Evolutionary conservation across 1,140 invertebrate species (phyloP), one percentile per base, ranked within the genome.

Genomic region (Zaprionus africanus): DNA sequence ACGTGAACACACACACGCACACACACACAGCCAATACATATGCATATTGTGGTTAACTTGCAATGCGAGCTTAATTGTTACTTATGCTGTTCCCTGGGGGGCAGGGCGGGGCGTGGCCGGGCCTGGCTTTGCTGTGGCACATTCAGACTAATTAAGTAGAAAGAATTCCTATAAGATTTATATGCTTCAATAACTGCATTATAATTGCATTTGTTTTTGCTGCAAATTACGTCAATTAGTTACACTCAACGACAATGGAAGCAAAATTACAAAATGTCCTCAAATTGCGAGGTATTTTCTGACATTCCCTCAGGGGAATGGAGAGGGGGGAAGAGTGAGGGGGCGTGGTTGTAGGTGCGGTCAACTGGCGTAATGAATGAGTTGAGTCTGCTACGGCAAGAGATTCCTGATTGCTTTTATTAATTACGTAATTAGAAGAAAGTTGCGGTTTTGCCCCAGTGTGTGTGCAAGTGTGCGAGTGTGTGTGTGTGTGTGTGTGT

Each of bases 81-180:
- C 71, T 88, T 88, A 90, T 88, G 85, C 85, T 43, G 6, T n/a
- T 1, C 6, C 41, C 41, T n/a, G 3, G 17, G 6, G 46, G 12
- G 19, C 4, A 19, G 19, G 46, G 9, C 17, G 12, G 73, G 74
- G 31, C 31, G 31, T 34, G 31, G 31, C 31, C 0, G 9, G 31
- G 31, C 31, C 0, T 34, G 31, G 31, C 31, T 34, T 34, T 34
- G 31, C 31, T 78, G 75, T 61, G 75, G 17, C 65, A 78, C 76
- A 88, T 90, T 90, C 83, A 84, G 90, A 90, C 85, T 90, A 88
- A 88, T 88, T 88, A 88, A 90, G 83, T 87, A 81, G 81, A 87
- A 87, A 88, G 83, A 87, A 82, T 84, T 73, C 24, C 78, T 57
- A 73, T 72, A 83, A 78, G 83, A 87, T 87, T 87, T 88, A 87